Evolutionary conservation across 2,797 vertebrate species (phyloP).

Genomic region (Cyprinodon diabolis): DNA sequence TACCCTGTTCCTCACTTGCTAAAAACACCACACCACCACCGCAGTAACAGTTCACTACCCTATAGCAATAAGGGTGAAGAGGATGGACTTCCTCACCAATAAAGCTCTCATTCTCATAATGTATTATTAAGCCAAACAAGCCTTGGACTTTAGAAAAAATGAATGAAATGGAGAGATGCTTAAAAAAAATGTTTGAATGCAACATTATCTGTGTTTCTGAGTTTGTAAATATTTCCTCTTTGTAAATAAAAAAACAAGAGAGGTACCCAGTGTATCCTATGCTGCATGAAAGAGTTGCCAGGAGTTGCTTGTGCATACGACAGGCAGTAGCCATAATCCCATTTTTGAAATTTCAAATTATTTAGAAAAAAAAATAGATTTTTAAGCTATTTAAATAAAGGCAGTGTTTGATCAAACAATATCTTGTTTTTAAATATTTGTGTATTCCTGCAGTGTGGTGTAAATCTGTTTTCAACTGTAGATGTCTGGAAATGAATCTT

Average conservation of each 20-base stretch:
- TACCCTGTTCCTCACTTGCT: no score
- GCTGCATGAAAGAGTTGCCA: background rate
- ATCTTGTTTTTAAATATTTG: background rate
- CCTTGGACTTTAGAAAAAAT: background rate
- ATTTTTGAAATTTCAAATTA: slow-evolving; percentile 30
- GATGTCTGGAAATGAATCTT: background rate
- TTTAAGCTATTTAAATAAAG: slow-evolving; percentile 64
- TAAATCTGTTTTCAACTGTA: background rate
- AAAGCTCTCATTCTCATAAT: background rate
- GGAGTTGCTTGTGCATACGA: background rate
- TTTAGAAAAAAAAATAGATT: slow-evolving; percentile 45
- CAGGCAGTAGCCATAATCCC: slow-evolving; percentile 3
- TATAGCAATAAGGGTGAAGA: no score
- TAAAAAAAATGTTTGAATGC: background rate
- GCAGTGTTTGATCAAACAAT: slow-evolving; percentile 3
- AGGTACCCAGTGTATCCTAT: background rate
- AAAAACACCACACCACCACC: no score
- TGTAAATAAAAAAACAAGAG: background rate
- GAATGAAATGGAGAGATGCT: background rate
- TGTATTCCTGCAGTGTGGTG: background rate
- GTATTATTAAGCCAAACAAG: background rate
- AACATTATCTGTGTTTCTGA: background rate
- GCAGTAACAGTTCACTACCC: no score
- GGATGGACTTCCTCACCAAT: no score
- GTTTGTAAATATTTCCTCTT: background rate